These are phyloP conservation scores for Clarias macrocephalus DNA, from an alignment of 2,113 vertebrate species.

Conservation along the genomic window DNA sequence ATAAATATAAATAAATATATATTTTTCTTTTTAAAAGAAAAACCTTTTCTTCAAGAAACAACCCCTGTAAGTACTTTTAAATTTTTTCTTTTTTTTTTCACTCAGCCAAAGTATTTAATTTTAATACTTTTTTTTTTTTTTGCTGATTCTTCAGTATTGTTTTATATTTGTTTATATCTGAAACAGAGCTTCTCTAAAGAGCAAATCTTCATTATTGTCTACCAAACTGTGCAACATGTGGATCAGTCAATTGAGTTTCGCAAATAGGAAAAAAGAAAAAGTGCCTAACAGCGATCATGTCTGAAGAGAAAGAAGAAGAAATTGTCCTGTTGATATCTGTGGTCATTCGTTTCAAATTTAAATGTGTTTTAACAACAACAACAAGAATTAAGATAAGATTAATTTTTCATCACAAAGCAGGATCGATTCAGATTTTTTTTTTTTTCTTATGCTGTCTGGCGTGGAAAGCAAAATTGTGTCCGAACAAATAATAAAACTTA, in stretches of 20 bases:
- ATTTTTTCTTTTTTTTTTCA: conserved; percentile 37
- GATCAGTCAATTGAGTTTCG: conserved; percentile 54
- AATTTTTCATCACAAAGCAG: conserved; percentile 13
- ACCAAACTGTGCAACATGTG: conserved; percentile 42
- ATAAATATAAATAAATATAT: conserved; percentile 24
- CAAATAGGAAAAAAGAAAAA: conserved; percentile 42
- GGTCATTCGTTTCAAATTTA: background rate
- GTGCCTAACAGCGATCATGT: conserved; percentile 47
- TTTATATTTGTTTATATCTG: conserved; percentile 35
- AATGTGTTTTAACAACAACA: background rate
- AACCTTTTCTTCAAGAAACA: conserved; percentile 35
- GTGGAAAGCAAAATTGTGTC: conserved; percentile 3
- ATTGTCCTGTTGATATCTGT: conserved; percentile 26
- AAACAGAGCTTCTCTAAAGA: conserved; percentile 37
- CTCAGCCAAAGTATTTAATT: conserved; percentile 54
- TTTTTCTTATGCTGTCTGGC: background rate
- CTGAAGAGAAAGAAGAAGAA: conserved; percentile 21
- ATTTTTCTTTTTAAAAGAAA: conserved; percentile 51
- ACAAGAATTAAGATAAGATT: background rate
- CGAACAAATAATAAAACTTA: conserved; percentile 20
- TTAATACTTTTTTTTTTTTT: conserved; percentile 44
- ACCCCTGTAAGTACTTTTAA: conserved; percentile 38
- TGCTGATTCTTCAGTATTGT: conserved; percentile 40
- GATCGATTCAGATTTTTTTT: conserved; percentile 16
- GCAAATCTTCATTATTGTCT: conserved; percentile 35